Evolutionary conservation across 2,888 invertebrate species (phyloP).

Genomic region (Chaetoderma sp.): DNA sequence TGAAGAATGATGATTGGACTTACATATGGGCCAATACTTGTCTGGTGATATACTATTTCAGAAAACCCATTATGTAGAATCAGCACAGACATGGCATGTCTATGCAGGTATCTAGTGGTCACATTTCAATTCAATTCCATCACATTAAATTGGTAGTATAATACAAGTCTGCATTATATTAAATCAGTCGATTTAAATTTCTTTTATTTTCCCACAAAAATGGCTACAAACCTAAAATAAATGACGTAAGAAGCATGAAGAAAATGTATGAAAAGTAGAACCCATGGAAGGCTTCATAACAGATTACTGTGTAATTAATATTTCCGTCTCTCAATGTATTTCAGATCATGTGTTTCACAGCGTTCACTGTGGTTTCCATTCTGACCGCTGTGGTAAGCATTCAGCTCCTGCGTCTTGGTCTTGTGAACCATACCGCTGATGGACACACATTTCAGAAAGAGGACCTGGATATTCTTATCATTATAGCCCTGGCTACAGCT

Average conservation of each 20-base stretch:
- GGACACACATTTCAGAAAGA: slow-evolving; percentile 69
- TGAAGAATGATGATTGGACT: too few species aligned
- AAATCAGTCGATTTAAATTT: too few species aligned
- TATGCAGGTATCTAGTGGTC: too few species aligned
- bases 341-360: slow-evolving; percentile 70
- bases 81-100: too few species aligned
- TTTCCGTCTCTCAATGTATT: slow-evolving; percentile 42
- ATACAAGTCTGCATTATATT: too few species aligned
- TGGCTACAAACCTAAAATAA: neutral
- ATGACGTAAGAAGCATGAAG: neutral
- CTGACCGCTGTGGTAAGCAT: slow-evolving; percentile 69
- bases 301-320: neutral
- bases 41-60: too few species aligned
- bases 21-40: too few species aligned
- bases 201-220: neutral
- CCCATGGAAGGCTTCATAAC: neutral
- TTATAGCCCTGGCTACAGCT: slow-evolving; percentile 64
- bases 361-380: slow-evolving; percentile 68
- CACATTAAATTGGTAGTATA: too few species aligned
- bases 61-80: too few species aligned
- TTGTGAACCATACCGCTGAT: slow-evolving; percentile 69
- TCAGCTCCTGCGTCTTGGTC: slow-evolving; percentile 69
- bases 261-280: neutral
- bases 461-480: slow-evolving; percentile 64
- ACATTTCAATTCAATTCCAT: too few species aligned